Evolutionary conservation across 2,797 vertebrate species (phyloP).

Genomic region (Etheostoma perlongum): DNA sequence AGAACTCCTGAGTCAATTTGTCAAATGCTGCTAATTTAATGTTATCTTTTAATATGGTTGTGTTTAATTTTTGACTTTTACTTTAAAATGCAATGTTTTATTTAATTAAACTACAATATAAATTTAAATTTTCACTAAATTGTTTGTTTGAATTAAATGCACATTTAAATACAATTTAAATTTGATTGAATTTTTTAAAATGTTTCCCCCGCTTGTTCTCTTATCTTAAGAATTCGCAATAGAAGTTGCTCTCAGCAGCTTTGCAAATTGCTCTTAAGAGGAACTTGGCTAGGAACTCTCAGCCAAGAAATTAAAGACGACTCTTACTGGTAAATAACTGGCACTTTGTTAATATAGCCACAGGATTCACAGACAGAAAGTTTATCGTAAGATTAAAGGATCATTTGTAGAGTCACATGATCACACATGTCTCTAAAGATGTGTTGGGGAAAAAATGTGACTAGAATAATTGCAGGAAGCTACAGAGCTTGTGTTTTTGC

Average conservation of each 20-base stretch:
- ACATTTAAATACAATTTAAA: neutral
- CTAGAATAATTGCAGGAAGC: slow-evolving; percentile 6
- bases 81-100: too few species aligned
- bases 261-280: neutral
- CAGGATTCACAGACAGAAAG: slow-evolving; percentile 2
- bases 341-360: neutral
- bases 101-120: too few species aligned
- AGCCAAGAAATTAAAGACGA: neutral
- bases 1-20: neutral
- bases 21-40: neutral
- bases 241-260: too few species aligned
- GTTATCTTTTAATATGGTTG: neutral
- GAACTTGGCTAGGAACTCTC: neutral
- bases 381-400: slow-evolving; percentile 1
- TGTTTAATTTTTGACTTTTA: neutral
- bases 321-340: neutral
- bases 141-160: neutral
- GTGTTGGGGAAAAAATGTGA: neutral
- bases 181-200: neutral
- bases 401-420: slow-evolving; percentile 1
- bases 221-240: neutral
- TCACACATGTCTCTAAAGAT: neutral
- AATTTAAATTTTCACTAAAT: too few species aligned
- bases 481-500: neutral
- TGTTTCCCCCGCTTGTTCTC: neutral